Evolutionary conservation across 2,888 invertebrate genomes (phyloP).

Genomic region (Nematopogon swammerdamellus): DNA sequence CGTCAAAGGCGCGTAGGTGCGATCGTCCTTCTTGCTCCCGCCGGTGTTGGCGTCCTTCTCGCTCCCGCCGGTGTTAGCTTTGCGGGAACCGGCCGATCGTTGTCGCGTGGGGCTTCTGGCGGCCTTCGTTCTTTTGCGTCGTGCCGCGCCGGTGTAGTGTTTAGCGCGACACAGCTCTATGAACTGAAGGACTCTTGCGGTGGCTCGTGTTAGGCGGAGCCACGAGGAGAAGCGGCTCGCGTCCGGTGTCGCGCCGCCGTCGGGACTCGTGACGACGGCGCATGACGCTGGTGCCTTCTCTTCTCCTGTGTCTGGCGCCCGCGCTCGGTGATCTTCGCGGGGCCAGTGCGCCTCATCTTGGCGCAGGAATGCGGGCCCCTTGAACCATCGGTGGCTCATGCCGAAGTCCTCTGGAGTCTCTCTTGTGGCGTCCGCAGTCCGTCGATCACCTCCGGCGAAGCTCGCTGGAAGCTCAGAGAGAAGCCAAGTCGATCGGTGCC

Average conservation of each 20-base stretch:
- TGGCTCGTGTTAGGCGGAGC: not conserved
- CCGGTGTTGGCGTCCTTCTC: no score
- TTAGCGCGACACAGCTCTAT: not conserved
- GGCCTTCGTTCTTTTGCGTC: not conserved
- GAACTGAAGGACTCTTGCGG: not conserved
- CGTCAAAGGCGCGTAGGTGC: not conserved
- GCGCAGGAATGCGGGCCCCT: slow-evolving; percentile 8
- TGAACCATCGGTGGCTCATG: slow-evolving; percentile 4
- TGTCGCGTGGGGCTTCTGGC: not conserved
- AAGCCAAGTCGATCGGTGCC: no score
- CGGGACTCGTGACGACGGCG: no score
- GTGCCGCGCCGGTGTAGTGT: not conserved
- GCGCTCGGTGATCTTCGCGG: slow-evolving; percentile 1
- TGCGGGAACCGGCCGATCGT: not conserved
- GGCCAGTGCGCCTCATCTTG: not conserved
- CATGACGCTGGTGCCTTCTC: not conserved
- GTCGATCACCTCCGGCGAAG: no score
- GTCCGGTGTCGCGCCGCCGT: not conserved
- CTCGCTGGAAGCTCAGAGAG: no score
- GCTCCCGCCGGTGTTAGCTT: not conserved
- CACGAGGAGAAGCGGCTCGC: not conserved
- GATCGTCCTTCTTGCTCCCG: not conserved
- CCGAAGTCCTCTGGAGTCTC: not conserved
- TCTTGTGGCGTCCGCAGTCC: slow-evolving; percentile 4
- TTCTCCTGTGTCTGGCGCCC: not conserved